phyloP scores from a whole-genome alignment of 2,888 invertebrate genomes.

The Polydrusus tereticollis region DNA sequence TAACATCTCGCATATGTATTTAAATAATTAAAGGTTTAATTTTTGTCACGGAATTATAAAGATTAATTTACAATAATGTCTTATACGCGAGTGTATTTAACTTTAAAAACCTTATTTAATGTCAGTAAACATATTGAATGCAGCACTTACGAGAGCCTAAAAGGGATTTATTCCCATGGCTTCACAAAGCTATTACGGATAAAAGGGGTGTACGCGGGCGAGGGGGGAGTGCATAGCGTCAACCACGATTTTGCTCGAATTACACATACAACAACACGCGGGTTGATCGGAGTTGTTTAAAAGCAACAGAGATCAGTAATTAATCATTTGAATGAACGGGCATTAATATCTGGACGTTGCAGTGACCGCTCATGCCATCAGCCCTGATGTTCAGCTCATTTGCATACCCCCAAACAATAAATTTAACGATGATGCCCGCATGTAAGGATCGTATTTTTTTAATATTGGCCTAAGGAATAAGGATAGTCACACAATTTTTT shows the following conservation, averaged over 20 bases:
- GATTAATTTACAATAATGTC: not conserved
- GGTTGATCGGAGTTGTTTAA: constrained; percentile 41
- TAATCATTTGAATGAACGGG: constrained; percentile 62
- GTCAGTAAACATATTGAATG: constrained; percentile 37
- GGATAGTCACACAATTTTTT: not conserved
- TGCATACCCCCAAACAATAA: constrained; percentile 43
- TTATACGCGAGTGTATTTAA: too few relatives aligned
- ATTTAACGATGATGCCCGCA: constrained; percentile 41
- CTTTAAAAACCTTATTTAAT: constrained; percentile 17
- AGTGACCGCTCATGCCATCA: constrained; percentile 57
- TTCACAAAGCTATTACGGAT: constrained; percentile 43
- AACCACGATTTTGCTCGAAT: constrained; percentile 44
- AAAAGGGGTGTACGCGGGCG: constrained; percentile 40
- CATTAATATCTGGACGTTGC: constrained; percentile 62
- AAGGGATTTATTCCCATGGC: constrained; percentile 46
- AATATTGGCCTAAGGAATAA: constrained; percentile 25
- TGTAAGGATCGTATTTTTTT: constrained; percentile 33
- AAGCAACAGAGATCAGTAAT: constrained; percentile 45
- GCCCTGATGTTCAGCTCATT: constrained; percentile 46
- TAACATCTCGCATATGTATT: too few relatives aligned
- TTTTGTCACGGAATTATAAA: too few relatives aligned
- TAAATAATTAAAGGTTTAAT: too few relatives aligned
- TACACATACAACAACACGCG: constrained; percentile 43
- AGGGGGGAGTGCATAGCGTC: constrained; percentile 19
- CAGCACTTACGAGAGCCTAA: constrained; percentile 37